Percentiles rank a stretch among this genome's conserved stretches.
Conservation (phyloP, 1,140 invertebrate genomes). For the Geopemphigus sp. region DNA sequence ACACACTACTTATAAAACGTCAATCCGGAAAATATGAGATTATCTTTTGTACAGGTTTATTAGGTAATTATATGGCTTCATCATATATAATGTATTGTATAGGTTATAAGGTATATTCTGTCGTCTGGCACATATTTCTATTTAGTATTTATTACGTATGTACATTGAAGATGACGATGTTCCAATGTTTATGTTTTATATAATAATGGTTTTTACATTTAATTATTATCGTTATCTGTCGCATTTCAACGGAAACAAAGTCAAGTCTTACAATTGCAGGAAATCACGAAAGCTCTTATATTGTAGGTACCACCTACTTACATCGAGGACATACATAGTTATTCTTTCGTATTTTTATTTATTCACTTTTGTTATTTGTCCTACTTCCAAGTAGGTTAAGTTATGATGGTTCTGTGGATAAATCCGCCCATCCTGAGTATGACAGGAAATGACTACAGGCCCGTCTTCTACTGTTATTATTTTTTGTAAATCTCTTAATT, state of each 20-base stretch:
- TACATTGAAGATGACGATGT: neutral
- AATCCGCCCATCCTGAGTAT: conserved; percentile 19
- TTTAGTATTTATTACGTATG: neutral
- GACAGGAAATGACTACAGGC: conserved; percentile 31
- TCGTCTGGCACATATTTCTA: neutral
- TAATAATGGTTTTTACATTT: neutral
- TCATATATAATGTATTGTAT: too few relatives aligned
- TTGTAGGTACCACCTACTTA: neutral
- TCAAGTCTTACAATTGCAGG: conserved; percentile 29
- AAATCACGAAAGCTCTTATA: conserved; percentile 27
- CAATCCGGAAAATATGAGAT: neutral
- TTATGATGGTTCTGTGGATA: neutral
- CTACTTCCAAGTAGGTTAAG: conserved; percentile 1
- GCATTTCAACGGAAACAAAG: conserved; percentile 9
- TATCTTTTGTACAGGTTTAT: neutral
- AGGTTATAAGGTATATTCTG: neutral
- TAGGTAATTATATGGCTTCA: neutral
- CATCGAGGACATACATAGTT: neutral
- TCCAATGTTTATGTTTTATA: neutral
- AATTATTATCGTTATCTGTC: conserved; percentile 21
- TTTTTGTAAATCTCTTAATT: conserved; percentile 22
- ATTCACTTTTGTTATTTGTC: conserved; percentile 10
- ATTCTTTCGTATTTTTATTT: conserved; percentile 16
- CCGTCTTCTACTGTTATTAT: conserved; percentile 19
- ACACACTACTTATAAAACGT: neutral